phyloP scores from a whole-genome alignment of 2,888 invertebrate species.

The Acanthosoma haemorrhoidale region DNA sequence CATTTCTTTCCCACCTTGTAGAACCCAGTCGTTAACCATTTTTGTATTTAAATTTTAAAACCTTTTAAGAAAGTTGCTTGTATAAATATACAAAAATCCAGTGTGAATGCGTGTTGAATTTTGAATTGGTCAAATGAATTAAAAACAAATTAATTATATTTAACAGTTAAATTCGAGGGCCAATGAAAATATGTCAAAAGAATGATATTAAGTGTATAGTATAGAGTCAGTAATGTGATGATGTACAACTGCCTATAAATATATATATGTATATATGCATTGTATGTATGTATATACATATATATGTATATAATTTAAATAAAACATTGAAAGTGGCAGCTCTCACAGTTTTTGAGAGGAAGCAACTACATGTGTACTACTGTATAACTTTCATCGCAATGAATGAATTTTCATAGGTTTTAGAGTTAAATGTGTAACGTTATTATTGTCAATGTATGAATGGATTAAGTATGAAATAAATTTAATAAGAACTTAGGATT shows the following conservation, averaged over 20 bases:
- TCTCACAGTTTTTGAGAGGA: slow-evolving; percentile 12
- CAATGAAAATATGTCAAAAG: slow-evolving; percentile 26
- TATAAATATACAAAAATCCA: slow-evolving; percentile 27
- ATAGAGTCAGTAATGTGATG: slow-evolving; percentile 27
- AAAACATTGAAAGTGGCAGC: slow-evolving; percentile 1
- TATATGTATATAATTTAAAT: too few species aligned
- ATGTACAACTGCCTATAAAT: slow-evolving; percentile 29
- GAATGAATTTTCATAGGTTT: slow-evolving; percentile 36
- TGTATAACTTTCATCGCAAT: slow-evolving; percentile 36
- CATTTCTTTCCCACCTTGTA: slow-evolving; percentile 26
- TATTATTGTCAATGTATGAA: slow-evolving; percentile 31
- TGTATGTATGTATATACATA: too few species aligned
- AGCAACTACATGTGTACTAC: slow-evolving; percentile 22
- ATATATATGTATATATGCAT: slow-evolving; percentile 13
- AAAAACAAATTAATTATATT: slow-evolving; percentile 18
- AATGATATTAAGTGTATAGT: slow-evolving; percentile 24
- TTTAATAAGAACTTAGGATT: slow-evolving; percentile 25
- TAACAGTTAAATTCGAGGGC: slow-evolving; percentile 24
- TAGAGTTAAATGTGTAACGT: slow-evolving; percentile 37
- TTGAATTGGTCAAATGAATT: slow-evolving; percentile 22
- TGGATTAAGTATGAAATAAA: slow-evolving; percentile 28
- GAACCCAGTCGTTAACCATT: slow-evolving; percentile 24
- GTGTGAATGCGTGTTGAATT: slow-evolving; percentile 12
- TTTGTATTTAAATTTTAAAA: slow-evolving; percentile 29
- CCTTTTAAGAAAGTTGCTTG: slow-evolving; percentile 25